Evolutionary conservation across 2,797 vertebrate genomes (phyloP), one percentile per base, ranked within the genome.

Genomic region (Brachymystax lenok): DNA sequence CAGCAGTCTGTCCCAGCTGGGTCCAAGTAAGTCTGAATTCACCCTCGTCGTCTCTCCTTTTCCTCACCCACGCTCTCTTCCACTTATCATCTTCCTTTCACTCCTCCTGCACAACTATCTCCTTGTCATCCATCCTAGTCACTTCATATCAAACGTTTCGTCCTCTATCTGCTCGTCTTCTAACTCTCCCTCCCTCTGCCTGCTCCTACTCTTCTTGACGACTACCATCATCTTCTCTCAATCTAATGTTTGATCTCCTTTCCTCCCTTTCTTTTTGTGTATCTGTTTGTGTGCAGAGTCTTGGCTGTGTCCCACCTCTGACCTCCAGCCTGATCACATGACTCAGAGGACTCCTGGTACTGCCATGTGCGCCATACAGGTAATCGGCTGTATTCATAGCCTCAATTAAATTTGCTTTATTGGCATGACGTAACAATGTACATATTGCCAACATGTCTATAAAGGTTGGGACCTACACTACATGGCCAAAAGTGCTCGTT

Each of bases 361-460:
- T 1, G 21, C 92, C 1, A 91, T 94, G 91, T 95, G 94, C 81
- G 92, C 93, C 61, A 94, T 95, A 86, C 94, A 95, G 92, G 94
- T 95, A 77, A 40, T 61, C 28, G 19, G 3, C 14, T 71, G 56
- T 51, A 40, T 77, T 77, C 69, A 40, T 61, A 8, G 19, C 56
- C 21, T 61, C n/a, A 61, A 24, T 24, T 24, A 0, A 24, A 24
- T 24, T 24, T 24, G 24, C 24, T 24, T 24, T 24, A 24, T 24
- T 24, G 24, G 24, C 24, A 24, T 24, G 24, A 24, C 24, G 24
- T 24, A 24, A 24, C 24, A 24, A 24, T 24, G 24, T 24, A 24
- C 24, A 24, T 24, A 24, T 24, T 24, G 24, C 24, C 8, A 61
- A 21, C 56, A 21, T 10, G 56, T 21, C 56, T 61, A 61, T 61